These are phyloP conservation scores for Dascyllus trimaculatus DNA, from an alignment of 2,113 vertebrate genomes.

Conservation along the genomic window DNA sequence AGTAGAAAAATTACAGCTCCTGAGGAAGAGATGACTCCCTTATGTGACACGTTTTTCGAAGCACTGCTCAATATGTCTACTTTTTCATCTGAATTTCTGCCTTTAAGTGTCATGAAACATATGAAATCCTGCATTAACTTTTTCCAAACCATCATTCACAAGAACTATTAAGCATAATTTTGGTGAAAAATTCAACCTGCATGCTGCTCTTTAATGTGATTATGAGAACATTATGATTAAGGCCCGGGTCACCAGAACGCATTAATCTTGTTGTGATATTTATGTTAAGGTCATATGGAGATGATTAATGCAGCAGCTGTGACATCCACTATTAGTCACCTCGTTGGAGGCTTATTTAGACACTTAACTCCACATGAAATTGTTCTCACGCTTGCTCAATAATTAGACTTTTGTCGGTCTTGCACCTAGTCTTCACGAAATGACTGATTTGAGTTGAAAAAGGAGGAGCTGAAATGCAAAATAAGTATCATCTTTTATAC, in stretches of 20 bases:
- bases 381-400: conserved; percentile 5
- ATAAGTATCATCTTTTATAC: too few species aligned
- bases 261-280: conserved; percentile 53
- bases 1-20: too few species aligned
- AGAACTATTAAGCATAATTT: too few species aligned
- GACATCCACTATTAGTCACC: conserved; percentile 30
- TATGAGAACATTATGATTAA: conserved; percentile 46
- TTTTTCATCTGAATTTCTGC: too few species aligned
- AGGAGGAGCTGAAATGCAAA: too few species aligned
- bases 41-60: too few species aligned
- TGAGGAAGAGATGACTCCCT: too few species aligned
- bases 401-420: conserved; percentile 5
- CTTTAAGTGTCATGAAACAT: too few species aligned
- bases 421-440: conserved; percentile 1
- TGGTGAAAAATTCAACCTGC: too few species aligned
- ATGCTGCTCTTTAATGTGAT: conserved; percentile 26
- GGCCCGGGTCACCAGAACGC: conserved; percentile 37
- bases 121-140: too few species aligned
- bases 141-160: too few species aligned
- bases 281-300: conserved; percentile 37
- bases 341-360: conserved; percentile 30
- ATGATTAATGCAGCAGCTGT: conserved; percentile 41
- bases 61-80: too few species aligned
- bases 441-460: not conserved
- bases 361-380: conserved; percentile 29